Evolutionary conservation across 2,888 invertebrate genomes (phyloP), one percentile per base, ranked within the genome.

Genomic region (Villa cingulata): DNA sequence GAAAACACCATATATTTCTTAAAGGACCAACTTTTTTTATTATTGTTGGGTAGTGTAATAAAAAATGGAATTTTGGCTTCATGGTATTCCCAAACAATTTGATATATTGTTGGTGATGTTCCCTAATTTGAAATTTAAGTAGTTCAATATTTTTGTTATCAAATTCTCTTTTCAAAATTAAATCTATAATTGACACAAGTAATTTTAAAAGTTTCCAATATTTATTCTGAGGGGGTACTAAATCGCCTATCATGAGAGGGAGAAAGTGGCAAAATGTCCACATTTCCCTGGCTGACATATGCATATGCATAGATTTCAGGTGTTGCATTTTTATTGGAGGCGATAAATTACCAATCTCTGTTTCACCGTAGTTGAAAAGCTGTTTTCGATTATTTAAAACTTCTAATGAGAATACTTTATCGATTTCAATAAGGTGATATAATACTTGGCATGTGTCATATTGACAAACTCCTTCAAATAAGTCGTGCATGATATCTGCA

Each of bases 371-470:
- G 18, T 36, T 37, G 38, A 47, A 47, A 3, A 34, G 20, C 17
- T 37, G 23, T 37, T 23, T 42, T 23, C 38, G 41, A 37, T 37
- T 15, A 37, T 43, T 43, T n/a, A 43, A 16, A 18, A 17, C 15
- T 39, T 45, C 38, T 18, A 45, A 20, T 16, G 38, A 32, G 3
- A 54, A 29, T 17, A 51, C 32, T 16, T 50, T 50, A 27, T 52
- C 45, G 32, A 48, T 43, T 20, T 48, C 37, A 19, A 54, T 51
- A 19, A 51, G 46, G 1, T 27, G 38, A 23, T 49, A 15, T 4
- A 54, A n/a, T 10, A 51, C 37, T 40, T 53, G 45, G 32, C 49
- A 51, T 12, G 52, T 23, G 34, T 51, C 53, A 36, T 51, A 54
- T n/a, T 45, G 36, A 46, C 48, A 51, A 45, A 54, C 45, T 4